A percentile compares a stretch with the other conserved stretches of the same genome.
These are phyloP conservation scores for Macrophya alboannulata DNA, from an alignment of 2,888 invertebrate genomes.

Conservation along the genomic window DNA sequence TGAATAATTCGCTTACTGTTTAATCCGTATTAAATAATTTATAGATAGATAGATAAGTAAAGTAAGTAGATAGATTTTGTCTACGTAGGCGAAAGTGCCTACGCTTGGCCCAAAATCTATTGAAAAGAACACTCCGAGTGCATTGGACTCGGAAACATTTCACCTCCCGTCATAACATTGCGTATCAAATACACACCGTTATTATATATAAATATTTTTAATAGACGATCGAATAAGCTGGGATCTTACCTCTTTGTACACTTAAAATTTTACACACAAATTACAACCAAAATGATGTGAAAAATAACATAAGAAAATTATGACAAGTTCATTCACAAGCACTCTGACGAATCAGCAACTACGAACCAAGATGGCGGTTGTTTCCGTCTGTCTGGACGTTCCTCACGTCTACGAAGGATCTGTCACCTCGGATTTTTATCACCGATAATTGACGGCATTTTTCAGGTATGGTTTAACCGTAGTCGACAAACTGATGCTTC, in stretches of 20 bases:
- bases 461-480: neutral
- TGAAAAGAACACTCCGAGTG: conserved; percentile 60
- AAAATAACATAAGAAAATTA: conserved; percentile 75
- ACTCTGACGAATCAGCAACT: conserved; percentile 74
- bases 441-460: neutral
- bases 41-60: neutral
- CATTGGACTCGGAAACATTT: conserved; percentile 59
- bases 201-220: conserved; percentile 21
- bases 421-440: conserved; percentile 2
- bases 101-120: conserved; percentile 40
- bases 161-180: conserved; percentile 48
- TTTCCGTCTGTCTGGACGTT: conserved; percentile 43
- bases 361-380: conserved; percentile 73
- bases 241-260: conserved; percentile 70
- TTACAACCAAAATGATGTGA: conserved; percentile 67
- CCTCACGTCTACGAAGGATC: conserved; percentile 32
- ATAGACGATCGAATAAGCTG: conserved; percentile 3
- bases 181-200: conserved; percentile 36
- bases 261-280: conserved; percentile 69
- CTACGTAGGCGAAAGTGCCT: conserved; percentile 54
- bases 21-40: neutral
- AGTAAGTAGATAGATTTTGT: conserved; percentile 20
- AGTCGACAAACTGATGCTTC: neutral
- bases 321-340: conserved; percentile 78
- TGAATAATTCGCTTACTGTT: conserved; percentile 39